Conservation (phyloP, 2,888 invertebrate genomes). For the Trileptium ribeirensis region DNA sequence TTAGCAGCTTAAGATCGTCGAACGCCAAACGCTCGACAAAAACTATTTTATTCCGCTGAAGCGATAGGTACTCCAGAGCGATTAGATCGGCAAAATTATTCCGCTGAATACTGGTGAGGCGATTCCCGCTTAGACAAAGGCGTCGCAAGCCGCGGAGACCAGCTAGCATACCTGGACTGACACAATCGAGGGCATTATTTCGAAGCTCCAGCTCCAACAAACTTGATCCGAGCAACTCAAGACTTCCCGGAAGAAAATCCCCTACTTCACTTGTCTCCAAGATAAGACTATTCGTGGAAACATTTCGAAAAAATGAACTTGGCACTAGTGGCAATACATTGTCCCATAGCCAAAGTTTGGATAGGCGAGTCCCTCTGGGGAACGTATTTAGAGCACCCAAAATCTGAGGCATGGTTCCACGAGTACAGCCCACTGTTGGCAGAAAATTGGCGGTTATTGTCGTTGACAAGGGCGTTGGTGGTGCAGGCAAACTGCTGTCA, state of each 20-base stretch:
- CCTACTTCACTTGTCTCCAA: constrained; percentile 15
- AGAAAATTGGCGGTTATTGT: not conserved
- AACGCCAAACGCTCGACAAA: constrained; percentile 46
- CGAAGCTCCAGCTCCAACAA: constrained; percentile 38
- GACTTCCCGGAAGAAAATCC: constrained; percentile 33
- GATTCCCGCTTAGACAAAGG: constrained; percentile 39
- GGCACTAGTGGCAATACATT: constrained; percentile 18
- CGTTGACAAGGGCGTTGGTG: no score
- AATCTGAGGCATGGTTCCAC: constrained; percentile 17
- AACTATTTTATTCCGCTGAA: constrained; percentile 50
- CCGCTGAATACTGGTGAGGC: not conserved
- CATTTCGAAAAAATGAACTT: constrained; percentile 14
- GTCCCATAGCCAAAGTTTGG: constrained; percentile 31
- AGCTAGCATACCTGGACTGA: constrained; percentile 37
- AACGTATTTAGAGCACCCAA: constrained; percentile 11
- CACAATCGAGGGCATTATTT: constrained; percentile 41
- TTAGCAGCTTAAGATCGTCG: constrained; percentile 43
- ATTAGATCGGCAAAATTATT: constrained; percentile 32
- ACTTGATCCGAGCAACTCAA: constrained; percentile 32
- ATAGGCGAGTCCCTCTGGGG: constrained; percentile 11
- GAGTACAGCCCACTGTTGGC: constrained; percentile 24
- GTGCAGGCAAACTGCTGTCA: no score
- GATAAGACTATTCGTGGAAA: constrained; percentile 23
- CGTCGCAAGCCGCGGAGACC: constrained; percentile 35
- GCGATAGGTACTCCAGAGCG: constrained; percentile 48